Base-by-base conservation (phyloP, 2,113 vertebrate genomes). In the Nesogale talazaci region DNA sequence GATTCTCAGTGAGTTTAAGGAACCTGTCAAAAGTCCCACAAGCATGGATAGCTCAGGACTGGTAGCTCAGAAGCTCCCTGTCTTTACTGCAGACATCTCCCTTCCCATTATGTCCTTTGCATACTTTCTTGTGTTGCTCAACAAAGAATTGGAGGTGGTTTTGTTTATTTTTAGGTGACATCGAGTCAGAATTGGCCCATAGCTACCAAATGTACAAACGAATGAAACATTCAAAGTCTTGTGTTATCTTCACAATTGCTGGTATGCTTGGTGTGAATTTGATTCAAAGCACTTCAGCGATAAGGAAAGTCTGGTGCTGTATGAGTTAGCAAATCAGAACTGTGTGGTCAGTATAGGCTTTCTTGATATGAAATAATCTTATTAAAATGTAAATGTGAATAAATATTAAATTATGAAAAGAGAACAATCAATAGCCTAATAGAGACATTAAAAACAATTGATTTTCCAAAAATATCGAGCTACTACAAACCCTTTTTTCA, bases 21-120 rank as follows among this genome's bases (percentile, higher is more conserved):
- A 36, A 22, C 40, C 27, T n/a, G 9, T 14, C 40, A 34, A 4
- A 29, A 20, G 46, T n/a, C 40, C 92, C 72, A 42, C 0, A 22
- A 0, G 42, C 38, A 4, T 0, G 0, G 2, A 81, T n/a, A n/a
- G 15, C 0, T 2, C n/a, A 17, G 56, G 25, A 11, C 10, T 23
- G 9, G 15, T 27, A 22, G 22, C 31, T 22, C 17, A 1, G 12
- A 12, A 36, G 25, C 42, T 78, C 5, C 4, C 22, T 6, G 34
- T 40, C 56, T 82, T 81, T 52, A n/a, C 52, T 25, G 19, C 4
- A n/a, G 36, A 69, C 8, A 56, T 12, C 14, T 17, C n/a, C 42
- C 34, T 23, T 59, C 27, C 79, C 27, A 29, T 38, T 17, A 2
- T 4, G 0, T 29, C 34, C 46, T 70, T 25, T n/a, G 4, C 19